Percentiles rank a stretch among this genome's conserved stretches.
Conservation (phyloP, 2,113 vertebrate genomes). For the Serilophus lunatus region DNA sequence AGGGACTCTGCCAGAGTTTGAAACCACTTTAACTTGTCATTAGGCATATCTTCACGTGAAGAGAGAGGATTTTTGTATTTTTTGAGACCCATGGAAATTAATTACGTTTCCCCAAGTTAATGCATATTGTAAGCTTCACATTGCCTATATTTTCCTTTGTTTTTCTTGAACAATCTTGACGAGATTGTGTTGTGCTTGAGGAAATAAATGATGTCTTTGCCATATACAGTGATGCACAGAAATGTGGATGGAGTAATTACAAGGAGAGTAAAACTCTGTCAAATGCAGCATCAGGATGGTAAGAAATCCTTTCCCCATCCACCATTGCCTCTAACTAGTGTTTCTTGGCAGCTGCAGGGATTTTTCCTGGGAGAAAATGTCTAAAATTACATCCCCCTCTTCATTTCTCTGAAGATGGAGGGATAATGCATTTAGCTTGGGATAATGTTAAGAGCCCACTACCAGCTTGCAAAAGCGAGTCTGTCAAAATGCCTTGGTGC, state of each 20-base stretch:
- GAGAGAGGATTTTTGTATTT: background rate
- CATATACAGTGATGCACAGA: fast-evolving
- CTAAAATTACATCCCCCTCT: background rate
- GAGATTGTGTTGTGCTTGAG: background rate
- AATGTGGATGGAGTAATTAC: background rate
- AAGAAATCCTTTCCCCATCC: background rate
- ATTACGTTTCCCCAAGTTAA: background rate
- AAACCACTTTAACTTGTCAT: background rate
- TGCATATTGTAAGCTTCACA: background rate
- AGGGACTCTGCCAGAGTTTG: background rate
- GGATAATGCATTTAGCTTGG: background rate
- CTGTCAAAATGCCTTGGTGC: background rate
- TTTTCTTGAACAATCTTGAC: background rate
- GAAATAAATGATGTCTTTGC: background rate
- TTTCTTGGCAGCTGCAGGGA: background rate
- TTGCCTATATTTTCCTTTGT: background rate
- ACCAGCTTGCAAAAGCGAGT: background rate
- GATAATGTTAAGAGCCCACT: fast-evolving
- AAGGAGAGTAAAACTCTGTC: background rate
- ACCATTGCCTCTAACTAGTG: background rate
- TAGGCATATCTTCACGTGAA: background rate
- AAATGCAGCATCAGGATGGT: background rate
- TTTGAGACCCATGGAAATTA: background rate
- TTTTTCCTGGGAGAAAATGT: background rate
- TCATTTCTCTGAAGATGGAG: background rate